Evolutionary conservation across 2,888 invertebrate species (phyloP).

Genomic region (Timema cristinae): DNA sequence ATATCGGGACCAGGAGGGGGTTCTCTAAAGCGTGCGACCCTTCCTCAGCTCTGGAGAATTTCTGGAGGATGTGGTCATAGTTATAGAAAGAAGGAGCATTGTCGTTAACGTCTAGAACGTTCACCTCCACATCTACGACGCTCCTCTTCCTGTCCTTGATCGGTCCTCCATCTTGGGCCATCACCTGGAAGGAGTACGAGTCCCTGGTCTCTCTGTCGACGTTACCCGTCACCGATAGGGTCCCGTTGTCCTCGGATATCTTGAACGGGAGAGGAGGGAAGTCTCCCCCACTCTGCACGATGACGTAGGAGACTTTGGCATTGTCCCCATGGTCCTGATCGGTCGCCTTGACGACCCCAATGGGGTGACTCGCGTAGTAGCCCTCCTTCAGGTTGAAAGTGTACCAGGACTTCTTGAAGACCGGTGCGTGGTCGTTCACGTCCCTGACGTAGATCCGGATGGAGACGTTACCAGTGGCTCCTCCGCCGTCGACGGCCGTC

Average conservation of each 20-base stretch:
- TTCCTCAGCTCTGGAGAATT: conserved; percentile 39
- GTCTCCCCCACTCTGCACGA: conserved; percentile 46
- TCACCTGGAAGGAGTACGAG: conserved; percentile 65
- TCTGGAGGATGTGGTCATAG: conserved; percentile 55
- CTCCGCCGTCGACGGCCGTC: conserved; percentile 71
- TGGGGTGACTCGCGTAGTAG: conserved; percentile 61
- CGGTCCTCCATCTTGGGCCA: conserved; percentile 69
- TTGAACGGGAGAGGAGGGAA: conserved; percentile 58
- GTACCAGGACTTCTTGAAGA: conserved; percentile 78
- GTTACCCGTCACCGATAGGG: conserved; percentile 67
- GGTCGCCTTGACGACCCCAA: conserved; percentile 73
- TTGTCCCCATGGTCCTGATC: conserved; percentile 79
- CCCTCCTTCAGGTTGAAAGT: conserved; percentile 79
- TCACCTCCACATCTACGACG: conserved; percentile 73
- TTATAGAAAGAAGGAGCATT: conserved; percentile 76
- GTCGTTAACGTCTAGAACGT: conserved; percentile 78
- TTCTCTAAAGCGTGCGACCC: conserved; percentile 51
- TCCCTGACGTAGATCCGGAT: conserved; percentile 71
- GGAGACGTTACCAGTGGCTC: conserved; percentile 64
- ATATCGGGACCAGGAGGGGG: conserved; percentile 62
- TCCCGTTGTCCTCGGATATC: conserved; percentile 64
- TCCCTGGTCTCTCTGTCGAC: conserved; percentile 69
- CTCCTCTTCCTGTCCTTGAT: conserved; percentile 57
- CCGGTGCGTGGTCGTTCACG: conserved; percentile 79
- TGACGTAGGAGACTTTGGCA: conserved; percentile 67